Evolutionary conservation across 2,797 vertebrate species (phyloP), one percentile per base, ranked within the genome.

Genomic region (Coilia nasus): DNA sequence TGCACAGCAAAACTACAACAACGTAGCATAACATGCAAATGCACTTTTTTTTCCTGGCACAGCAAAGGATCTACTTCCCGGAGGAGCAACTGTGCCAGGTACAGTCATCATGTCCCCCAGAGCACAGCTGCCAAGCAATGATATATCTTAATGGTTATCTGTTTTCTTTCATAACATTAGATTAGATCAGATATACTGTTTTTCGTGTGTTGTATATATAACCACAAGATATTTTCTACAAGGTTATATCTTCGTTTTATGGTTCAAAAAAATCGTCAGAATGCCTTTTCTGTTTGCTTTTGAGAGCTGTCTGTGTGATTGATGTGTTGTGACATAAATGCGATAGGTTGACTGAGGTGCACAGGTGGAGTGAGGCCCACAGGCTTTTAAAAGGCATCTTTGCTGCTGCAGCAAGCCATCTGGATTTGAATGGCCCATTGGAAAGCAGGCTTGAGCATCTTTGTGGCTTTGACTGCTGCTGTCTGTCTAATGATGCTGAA

Each of bases 1-100:
- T 59, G 15, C 57, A 59, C 57, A 21, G 57, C 19, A 35, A 75
- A 75, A 15, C 11, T 3, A 31, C 71, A 44, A 12, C 17, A 44
- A 41, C 84, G 71, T 15, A 41, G 28, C 19, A 9, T 78, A 19
- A 57, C 71, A 31, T 56, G 6, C 31, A 23, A 78, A 5, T 21
- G 6, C 80, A 25, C 11, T 12, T 25, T 46, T 81, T 81, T 35
- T 80, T 86, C 21, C 80, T 56, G 83, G 81, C 85, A 87, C 92
- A 96, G 95, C 83, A 81, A 94, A 91, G 87, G 92, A 90, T 83
- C 82, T 88, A 64, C 23, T 21, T 83, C 91, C 89, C n/a, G 84
- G 46, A 57, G 94, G 90, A 91, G 95, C 94, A 81, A 35, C 90
- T 83, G n/a, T 14, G 81, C 94, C 95, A 93, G 94, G 94, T 96